Evolutionary conservation across 2,113 vertebrate species (phyloP).

Genomic region (Pelodiscus sinensis): DNA sequence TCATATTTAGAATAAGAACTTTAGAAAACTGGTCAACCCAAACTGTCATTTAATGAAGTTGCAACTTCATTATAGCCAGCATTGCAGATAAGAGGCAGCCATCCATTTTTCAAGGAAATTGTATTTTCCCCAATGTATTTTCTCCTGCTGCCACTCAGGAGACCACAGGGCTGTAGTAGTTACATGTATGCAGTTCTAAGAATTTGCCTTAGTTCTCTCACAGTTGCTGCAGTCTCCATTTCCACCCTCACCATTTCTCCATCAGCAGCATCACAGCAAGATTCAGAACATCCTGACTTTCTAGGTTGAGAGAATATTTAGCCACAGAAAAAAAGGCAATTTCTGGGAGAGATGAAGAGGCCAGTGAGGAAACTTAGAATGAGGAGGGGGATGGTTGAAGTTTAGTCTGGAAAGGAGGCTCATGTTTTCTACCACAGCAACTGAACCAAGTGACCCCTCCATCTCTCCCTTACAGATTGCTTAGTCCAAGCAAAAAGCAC

Average conservation of each 20-base stretch:
- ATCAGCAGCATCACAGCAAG: neutral
- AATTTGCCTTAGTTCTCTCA: too few relatives aligned
- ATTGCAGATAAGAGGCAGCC: too few relatives aligned
- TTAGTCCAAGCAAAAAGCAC: neutral
- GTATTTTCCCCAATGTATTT: too few relatives aligned
- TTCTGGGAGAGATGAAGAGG: neutral
- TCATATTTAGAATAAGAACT: too few relatives aligned
- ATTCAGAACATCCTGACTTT: neutral
- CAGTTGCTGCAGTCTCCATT: neutral
- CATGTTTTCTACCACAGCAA: neutral
- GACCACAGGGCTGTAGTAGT: too few relatives aligned
- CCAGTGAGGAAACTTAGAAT: neutral
- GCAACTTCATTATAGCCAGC: too few relatives aligned
- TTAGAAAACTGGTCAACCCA: too few relatives aligned
- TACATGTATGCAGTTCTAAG: too few relatives aligned
- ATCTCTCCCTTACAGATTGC: neutral
- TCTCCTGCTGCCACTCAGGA: too few relatives aligned
- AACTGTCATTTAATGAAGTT: too few relatives aligned
- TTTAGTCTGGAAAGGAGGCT: neutral
- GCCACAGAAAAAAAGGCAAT: neutral
- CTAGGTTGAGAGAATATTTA: neutral
- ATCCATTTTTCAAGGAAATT: too few relatives aligned
- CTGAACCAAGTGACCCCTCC: neutral
- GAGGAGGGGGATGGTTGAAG: neutral
- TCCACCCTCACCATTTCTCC: neutral